A percentile compares a stretch with the other conserved stretches of the same genome.
phyloP scores from a whole-genome alignment of 2,797 vertebrate genomes.

The Furcifer pardalis region DNA sequence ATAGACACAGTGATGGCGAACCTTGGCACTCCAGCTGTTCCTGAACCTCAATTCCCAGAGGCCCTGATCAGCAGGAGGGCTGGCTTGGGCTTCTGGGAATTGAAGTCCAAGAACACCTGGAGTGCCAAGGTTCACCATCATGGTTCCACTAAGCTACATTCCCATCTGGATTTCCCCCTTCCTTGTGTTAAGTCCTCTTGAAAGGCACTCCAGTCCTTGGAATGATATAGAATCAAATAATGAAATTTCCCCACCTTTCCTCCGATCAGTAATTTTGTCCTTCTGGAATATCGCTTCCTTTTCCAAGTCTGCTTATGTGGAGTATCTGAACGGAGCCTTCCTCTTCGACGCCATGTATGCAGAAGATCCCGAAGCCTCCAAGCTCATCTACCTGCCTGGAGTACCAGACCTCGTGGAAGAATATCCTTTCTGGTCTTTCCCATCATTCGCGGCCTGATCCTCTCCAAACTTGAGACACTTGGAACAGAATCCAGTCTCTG shows the following conservation, averaged over 20 bases:
- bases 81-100: no score
- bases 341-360: conserved; percentile 85
- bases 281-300: conserved; percentile 33
- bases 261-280: background rate
- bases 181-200: background rate
- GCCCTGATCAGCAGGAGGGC: no score
- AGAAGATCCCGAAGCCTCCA: conserved; percentile 80
- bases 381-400: conserved; percentile 77
- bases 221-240: background rate
- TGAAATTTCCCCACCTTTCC: background rate
- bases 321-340: conserved; percentile 82
- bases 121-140: no score
- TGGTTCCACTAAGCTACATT: no score
- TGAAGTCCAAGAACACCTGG: no score
- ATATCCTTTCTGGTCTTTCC: conserved; percentile 85
- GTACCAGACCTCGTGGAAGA: conserved; percentile 75
- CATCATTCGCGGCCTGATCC: background rate
- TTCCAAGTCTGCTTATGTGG: conserved; percentile 87
- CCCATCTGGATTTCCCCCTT: background rate
- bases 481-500: background rate
- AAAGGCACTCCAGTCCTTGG: background rate
- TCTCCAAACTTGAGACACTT: background rate
- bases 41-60: no score
- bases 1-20: no score
- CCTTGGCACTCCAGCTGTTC: no score